Conservation (phyloP, 2,888 invertebrate genomes). For the Alsophila aescularia region DNA sequence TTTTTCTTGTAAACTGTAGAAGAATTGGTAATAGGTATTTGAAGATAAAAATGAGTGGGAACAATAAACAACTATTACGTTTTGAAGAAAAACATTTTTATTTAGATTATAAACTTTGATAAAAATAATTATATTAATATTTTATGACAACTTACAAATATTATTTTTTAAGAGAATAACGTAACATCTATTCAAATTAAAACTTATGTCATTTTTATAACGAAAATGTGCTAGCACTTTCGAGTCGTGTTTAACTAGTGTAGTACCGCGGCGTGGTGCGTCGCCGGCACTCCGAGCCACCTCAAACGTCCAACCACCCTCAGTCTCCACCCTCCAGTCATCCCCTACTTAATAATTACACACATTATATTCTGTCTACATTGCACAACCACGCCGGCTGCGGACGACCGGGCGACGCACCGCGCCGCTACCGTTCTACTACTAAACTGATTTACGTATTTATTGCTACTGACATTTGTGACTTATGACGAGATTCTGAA, state of each 20-base stretch:
- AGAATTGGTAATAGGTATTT: not conserved
- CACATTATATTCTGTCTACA: conserved; percentile 59
- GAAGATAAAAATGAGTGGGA: conserved; percentile 34
- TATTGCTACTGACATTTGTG: conserved; percentile 81
- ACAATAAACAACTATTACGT: conserved; percentile 63
- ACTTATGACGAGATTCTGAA: conserved; percentile 85
- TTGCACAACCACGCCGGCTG: conserved; percentile 63
- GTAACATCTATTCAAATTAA: conserved; percentile 82
- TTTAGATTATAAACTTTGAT: conserved; percentile 86
- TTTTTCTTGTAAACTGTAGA: no score
- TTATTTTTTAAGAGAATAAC: conserved; percentile 84
- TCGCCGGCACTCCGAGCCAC: conserved; percentile 26
- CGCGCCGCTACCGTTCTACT: conserved; percentile 58
- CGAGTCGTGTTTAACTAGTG: conserved; percentile 81
- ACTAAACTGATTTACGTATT: conserved; percentile 72
- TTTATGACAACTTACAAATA: conserved; percentile 85
- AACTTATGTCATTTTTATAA: conserved; percentile 78
- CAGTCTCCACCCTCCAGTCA: conserved; percentile 21
- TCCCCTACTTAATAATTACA: conserved; percentile 43
- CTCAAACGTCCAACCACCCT: conserved; percentile 19
- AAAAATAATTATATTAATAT: conserved; percentile 85
- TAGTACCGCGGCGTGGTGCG: conserved; percentile 57
- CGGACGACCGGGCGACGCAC: conserved; percentile 49
- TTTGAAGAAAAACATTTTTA: conserved; percentile 85
- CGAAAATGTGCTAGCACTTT: conserved; percentile 82